Conservation (phyloP, 2,888 invertebrate genomes). For the Hofmannophila pseudospretella region DNA sequence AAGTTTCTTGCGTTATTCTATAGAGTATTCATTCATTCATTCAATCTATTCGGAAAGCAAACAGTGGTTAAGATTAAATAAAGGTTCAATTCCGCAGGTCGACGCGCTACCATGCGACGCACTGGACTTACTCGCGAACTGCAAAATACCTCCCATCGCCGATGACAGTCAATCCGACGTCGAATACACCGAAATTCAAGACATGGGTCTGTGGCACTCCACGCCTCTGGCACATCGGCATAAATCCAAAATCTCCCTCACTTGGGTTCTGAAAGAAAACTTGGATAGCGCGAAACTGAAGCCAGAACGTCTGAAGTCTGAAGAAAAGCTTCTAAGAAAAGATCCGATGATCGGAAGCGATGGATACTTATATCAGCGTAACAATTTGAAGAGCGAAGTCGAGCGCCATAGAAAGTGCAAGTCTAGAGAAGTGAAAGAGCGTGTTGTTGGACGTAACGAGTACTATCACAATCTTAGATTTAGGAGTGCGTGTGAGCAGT, state of each 20-base stretch:
- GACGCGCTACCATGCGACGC: constrained; percentile 48
- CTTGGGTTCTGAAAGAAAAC: constrained; percentile 85
- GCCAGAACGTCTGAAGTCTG: not conserved
- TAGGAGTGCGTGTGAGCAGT: constrained; percentile 63
- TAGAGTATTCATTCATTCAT: too few species aligned
- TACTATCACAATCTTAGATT: constrained; percentile 68
- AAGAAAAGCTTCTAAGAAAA: too few species aligned
- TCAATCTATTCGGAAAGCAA: not conserved
- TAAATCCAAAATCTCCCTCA: constrained; percentile 83
- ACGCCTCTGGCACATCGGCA: constrained; percentile 62
- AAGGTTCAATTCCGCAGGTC: constrained; percentile 32
- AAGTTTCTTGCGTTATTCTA: not conserved
- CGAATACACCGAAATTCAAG: constrained; percentile 63
- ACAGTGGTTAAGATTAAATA: not conserved
- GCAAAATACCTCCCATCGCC: constrained; percentile 38
- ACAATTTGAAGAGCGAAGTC: constrained; percentile 39
- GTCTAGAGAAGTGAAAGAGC: constrained; percentile 36
- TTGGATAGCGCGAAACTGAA: constrained; percentile 56
- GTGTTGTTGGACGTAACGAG: constrained; percentile 64
- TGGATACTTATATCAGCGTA: constrained; percentile 31
- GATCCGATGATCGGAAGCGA: too few species aligned
- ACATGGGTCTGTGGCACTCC: constrained; percentile 73
- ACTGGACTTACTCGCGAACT: constrained; percentile 61
- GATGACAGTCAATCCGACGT: constrained; percentile 42
- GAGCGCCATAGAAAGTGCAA: constrained; percentile 48